phyloP scores from a whole-genome alignment of 2,797 vertebrate genomes.

The Toxotes lorentzi region DNA sequence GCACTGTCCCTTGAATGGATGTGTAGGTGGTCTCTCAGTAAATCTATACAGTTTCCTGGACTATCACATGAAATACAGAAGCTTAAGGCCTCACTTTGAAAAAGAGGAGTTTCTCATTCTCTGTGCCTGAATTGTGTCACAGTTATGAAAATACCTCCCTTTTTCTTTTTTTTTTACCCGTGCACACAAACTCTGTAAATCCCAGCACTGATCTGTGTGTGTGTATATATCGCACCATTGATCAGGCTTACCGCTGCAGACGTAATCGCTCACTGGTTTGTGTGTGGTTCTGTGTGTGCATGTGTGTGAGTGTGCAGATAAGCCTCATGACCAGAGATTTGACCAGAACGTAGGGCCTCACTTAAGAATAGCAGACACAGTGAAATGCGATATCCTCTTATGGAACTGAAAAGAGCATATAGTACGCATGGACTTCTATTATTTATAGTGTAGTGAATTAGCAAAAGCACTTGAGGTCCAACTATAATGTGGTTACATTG shows the following conservation, averaged over 20 bases:
- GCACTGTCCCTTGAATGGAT: not conserved
- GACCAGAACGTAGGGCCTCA: conserved; percentile 46
- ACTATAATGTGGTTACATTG: not conserved
- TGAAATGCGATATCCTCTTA: conserved; percentile 70
- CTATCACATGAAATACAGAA: conserved; percentile 30
- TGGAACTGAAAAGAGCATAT: conserved; percentile 47
- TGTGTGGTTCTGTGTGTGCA: conserved; percentile 2
- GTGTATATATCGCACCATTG: conserved; percentile 25
- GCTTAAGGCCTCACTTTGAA: conserved; percentile 22
- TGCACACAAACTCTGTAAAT: conserved; percentile 2
- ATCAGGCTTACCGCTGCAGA: conserved; percentile 55
- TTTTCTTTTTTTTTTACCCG: not conserved
- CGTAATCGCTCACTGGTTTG: conserved; percentile 45
- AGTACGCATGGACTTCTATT: conserved; percentile 33
- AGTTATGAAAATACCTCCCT: conserved; percentile 24
- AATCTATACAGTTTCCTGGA: conserved; percentile 17
- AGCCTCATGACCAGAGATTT: conserved; percentile 70
- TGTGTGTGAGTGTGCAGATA: conserved; percentile 27
- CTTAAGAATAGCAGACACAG: conserved; percentile 58
- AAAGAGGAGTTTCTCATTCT: conserved; percentile 5
- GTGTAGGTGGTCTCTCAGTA: conserved; percentile 14
- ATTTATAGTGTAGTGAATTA: conserved; percentile 57
- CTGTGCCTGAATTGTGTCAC: conserved; percentile 20
- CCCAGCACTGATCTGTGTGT: conserved; percentile 31
- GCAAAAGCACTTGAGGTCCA: conserved; percentile 16